Evolutionary conservation across 2,113 vertebrate species (phyloP).

Genomic region (Crotophaga sulcirostris): DNA sequence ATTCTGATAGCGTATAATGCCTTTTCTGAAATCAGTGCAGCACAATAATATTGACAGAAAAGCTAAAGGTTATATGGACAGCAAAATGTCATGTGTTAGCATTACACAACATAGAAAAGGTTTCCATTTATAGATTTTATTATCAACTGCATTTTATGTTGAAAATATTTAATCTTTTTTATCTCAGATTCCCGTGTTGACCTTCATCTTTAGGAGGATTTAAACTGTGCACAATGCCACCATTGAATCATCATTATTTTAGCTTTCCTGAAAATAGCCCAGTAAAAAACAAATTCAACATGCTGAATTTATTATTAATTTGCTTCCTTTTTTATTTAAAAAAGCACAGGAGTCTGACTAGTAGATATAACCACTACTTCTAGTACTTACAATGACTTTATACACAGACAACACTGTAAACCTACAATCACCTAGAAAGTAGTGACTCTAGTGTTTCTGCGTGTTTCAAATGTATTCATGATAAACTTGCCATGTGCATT

Average conservation of each 20-base stretch:
- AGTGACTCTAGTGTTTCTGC: not conserved
- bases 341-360: not conserved
- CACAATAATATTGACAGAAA: conserved; percentile 29
- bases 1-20: conserved; percentile 9
- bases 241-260: conserved; percentile 15
- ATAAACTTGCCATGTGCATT: not conserved
- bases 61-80: conserved; percentile 41
- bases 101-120: conserved; percentile 30
- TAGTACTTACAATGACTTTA: not conserved
- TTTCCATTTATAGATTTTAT: conserved; percentile 53
- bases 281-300: conserved; percentile 15
- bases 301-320: not conserved
- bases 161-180: conserved; percentile 44
- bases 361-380: not conserved
- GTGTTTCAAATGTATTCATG: not conserved
- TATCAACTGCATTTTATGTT: conserved; percentile 24
- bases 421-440: not conserved
- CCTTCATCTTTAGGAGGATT: conserved; percentile 35
- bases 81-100: conserved; percentile 41
- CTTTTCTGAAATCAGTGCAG: conserved; percentile 15
- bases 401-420: not conserved
- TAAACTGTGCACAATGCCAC: not conserved
- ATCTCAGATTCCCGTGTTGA: not conserved
- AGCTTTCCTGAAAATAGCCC: conserved; percentile 7
- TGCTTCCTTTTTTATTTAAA: not conserved